Base-by-base conservation (phyloP, 2,888 invertebrate genomes). In the Chydorus sphaericus region DNA sequence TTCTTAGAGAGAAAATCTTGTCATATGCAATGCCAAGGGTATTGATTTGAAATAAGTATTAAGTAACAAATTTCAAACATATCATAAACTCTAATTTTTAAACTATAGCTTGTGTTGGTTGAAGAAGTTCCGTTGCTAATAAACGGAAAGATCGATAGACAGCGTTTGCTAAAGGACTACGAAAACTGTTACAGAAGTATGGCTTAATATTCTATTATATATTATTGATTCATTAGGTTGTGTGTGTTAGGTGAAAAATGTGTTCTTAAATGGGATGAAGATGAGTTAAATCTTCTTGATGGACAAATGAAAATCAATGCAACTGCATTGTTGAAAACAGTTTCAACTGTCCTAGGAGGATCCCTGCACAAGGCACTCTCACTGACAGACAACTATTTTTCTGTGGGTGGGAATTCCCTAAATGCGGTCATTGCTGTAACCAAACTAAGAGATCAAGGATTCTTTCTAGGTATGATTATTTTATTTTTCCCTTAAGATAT, bases 131-230 rank as follows among this genome's bases (percentile, higher is more conserved):
- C 90, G 0, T 70, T 86, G 29, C 72, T 89, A 30, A 85, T 87
- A 0, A 91, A 90, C 66, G 91, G 90, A 0, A 91, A 91, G 72
- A 82, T 83, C 6, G 90, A 91, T 69, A 74, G 90, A 33, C 88
- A 90, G 66, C 72, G 79, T 0, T 68, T 91, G 33, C 69, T 90
- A 54, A 82, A 81, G 64, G 77, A 77, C 66, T 89, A 85, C 63
- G 66, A 65, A 28, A 23, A 16, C 16, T 30, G 50, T 50, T 28
- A 10, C 10, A 33, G 10, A 33, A 11, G 36, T n/a, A 33, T n/a
- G n/a, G 36, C 36, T n/a, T 11, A 33, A 11, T 11, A 33, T 33
- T 33, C 10, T 10, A 33, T 33, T 33, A 33, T 11, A 11, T 11
- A 11, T 33, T 33, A 33, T 11, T 33, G n/a, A 33, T n/a, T 33